Evolutionary conservation across 2,113 vertebrate species (phyloP), one percentile per base, ranked within the genome.

Genomic region (Osmerus mordax): DNA sequence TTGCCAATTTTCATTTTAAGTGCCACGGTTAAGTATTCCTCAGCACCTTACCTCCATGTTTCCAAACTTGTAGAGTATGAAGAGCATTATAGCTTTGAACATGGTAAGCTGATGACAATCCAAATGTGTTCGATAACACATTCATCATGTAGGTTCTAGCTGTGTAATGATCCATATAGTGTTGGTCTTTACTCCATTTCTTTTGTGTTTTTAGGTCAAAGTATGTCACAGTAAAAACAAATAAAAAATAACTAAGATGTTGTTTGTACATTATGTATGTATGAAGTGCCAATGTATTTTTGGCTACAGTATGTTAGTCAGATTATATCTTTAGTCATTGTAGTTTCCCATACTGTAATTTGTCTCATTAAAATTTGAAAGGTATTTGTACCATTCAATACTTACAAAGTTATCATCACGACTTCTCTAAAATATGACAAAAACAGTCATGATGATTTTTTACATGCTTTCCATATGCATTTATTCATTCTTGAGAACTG

Each of bases 401-500:
- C 76, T 79, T 82, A 87, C 90, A 9, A 41, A 47, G 28, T 41
- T 65, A 51, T 65, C 36, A 65, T 8, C 64, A 71, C 53, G 16
- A 51, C 47, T 63, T 16, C 63, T 13, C 69, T 47, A 67, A 70
- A 65, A 60, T 72, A 72, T 75, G 29, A 59, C 67, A 72, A 32
- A 21, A 63, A 58, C 52, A 47, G 67, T 36, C 19, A 55, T 56
- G 23, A 56, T 74, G 25, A 56, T 78, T 77, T 87, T 81, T 67
- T 78, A 65, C 80, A 81, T 82, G 67, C 76, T 80, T 86, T 73
- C 69, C 66, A 66, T 74, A 70, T 74, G 75, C 84, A 86, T 88
- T 83, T 89, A 86, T 80, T 87, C 71, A 72, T 75, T 87, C 84
- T 85, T 81, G 78, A 80, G 65, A 87, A 76, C 19, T 79, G 74